These are phyloP conservation scores for Amyelois transitella DNA, from an alignment of 1,140 invertebrate species.

Conservation along the genomic window DNA sequence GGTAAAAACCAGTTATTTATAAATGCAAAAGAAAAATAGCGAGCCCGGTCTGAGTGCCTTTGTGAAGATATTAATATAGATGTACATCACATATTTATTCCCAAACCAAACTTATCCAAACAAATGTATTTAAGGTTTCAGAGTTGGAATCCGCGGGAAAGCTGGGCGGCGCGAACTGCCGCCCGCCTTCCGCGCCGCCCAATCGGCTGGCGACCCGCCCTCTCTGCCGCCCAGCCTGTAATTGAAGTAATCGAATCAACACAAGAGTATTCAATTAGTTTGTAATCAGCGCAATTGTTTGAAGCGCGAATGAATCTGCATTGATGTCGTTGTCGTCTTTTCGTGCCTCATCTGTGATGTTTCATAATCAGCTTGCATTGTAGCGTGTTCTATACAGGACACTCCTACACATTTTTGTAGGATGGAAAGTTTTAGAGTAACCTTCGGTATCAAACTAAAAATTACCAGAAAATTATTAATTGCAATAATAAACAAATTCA, in stretches of 20 bases:
- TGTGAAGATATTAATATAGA: no score
- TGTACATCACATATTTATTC: no score
- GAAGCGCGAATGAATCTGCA: conserved; percentile 3
- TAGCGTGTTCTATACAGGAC: no score
- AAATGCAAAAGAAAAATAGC: no score
- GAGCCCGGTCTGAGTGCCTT: no score
- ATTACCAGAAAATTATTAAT: not conserved
- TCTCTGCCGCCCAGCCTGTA: conserved; percentile 48
- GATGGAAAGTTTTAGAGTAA: no score
- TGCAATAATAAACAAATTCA: not conserved
- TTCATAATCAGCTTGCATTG: not conserved
- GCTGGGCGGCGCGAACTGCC: conserved; percentile 39
- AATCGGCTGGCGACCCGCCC: conserved; percentile 34
- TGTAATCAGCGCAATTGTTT: conserved; percentile 55
- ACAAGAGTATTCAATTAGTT: conserved; percentile 7
- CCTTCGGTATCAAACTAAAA: no score
- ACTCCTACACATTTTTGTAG: no score
- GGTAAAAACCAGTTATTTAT: no score
- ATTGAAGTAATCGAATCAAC: conserved; percentile 64
- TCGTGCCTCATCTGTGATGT: not conserved
- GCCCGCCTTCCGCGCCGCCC: conserved; percentile 44
- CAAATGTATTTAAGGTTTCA: not conserved
- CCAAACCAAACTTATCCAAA: not conserved
- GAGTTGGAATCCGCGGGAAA: not conserved
- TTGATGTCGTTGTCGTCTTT: not conserved